These are phyloP conservation scores for Acromyrmex echinatior DNA, from an alignment of 1,140 invertebrate genomes.

Conservation along the genomic window DNA sequence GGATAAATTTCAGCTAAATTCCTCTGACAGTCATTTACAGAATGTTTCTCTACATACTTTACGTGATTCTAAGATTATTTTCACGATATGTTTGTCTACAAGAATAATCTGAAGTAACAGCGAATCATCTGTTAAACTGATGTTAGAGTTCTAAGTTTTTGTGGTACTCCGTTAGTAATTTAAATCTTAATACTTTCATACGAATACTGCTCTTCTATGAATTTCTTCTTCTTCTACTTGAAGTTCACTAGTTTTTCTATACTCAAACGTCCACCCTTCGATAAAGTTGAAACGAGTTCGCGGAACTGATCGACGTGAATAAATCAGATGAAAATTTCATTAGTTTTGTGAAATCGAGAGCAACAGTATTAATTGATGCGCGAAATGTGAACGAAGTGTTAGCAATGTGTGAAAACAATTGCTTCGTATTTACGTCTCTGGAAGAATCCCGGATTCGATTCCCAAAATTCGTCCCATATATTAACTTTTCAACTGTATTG, in stretches of 20 bases:
- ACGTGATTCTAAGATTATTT: not conserved
- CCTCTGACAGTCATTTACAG: not conserved
- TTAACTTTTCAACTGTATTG: too few species aligned
- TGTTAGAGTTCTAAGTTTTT: not conserved
- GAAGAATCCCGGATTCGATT: too few species aligned
- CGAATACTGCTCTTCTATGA: not conserved
- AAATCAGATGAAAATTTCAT: not conserved
- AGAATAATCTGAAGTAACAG: not conserved
- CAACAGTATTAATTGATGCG: not conserved
- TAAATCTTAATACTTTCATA: slow-evolving; percentile 1
- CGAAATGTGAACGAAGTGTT: not conserved
- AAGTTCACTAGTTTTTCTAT: not conserved
- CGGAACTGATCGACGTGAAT: not conserved
- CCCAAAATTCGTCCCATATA: too few species aligned
- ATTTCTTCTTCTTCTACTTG: not conserved
- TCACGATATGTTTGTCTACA: not conserved
- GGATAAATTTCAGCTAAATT: not conserved
- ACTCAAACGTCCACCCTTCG: not conserved
- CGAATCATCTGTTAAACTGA: not conserved
- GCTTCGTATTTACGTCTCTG: too few species aligned
- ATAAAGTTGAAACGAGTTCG: not conserved
- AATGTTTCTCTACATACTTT: not conserved
- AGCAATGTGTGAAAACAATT: too few species aligned
- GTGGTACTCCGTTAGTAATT: not conserved
- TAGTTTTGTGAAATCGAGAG: not conserved